phyloP scores from a whole-genome alignment of 1,140 invertebrate genomes.

The Dufourea novaeangliae region DNA sequence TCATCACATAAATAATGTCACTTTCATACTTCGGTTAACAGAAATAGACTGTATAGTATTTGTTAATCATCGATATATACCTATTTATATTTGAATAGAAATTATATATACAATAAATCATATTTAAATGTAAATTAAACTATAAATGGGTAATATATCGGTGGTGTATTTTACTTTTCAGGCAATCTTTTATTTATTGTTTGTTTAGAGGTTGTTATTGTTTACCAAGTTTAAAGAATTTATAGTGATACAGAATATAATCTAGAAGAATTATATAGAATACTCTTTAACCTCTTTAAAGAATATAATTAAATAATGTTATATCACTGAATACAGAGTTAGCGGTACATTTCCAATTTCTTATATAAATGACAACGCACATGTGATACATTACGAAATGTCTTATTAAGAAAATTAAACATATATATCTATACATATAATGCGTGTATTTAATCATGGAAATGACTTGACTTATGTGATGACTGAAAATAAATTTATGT shows the following conservation, averaged over 20 bases:
- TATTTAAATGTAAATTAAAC: neutral
- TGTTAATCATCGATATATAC: constrained; percentile 17
- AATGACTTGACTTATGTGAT: constrained; percentile 23
- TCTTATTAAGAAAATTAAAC: neutral
- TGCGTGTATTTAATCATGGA: neutral
- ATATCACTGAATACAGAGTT: neutral
- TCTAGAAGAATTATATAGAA: neutral
- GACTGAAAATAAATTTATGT: constrained; percentile 29
- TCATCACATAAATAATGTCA: constrained; percentile 26
- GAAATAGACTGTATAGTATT: neutral
- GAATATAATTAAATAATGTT: neutral
- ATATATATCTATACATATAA: neutral
- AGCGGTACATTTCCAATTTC: neutral
- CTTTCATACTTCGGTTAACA: constrained; percentile 15
- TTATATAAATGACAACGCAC: constrained; percentile 6
- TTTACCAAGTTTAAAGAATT: neutral
- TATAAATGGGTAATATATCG: constrained; percentile 7
- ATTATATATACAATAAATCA: constrained; percentile 13
- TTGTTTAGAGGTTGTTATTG: neutral
- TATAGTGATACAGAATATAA: neutral
- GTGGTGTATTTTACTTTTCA: neutral
- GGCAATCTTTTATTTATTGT: neutral
- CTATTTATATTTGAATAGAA: constrained; percentile 1
- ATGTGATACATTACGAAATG: neutral
- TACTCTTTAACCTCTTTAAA: neutral